Conservation (phyloP, 2,797 vertebrate species). For the Cyprinella venusta region DNA sequence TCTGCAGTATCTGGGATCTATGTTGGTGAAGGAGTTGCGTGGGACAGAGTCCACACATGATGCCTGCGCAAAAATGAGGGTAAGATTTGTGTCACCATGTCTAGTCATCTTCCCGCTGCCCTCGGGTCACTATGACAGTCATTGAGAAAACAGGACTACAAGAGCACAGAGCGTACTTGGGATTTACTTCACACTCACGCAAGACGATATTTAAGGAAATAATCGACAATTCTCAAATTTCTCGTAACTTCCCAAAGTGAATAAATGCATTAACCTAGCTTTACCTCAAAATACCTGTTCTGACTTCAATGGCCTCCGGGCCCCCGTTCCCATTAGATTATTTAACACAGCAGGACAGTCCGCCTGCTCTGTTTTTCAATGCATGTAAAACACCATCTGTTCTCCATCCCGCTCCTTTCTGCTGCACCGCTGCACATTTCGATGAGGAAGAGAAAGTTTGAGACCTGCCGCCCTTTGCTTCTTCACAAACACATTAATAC, state of each 20-base stretch:
- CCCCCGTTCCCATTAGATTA: constrained; percentile 6
- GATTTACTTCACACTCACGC: too few species aligned
- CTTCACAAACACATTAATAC: constrained; percentile 19
- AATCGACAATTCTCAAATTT: not conserved
- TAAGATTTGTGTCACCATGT: constrained; percentile 72
- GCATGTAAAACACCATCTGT: constrained; percentile 54
- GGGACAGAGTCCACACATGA: constrained; percentile 99
- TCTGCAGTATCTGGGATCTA: constrained; percentile 96
- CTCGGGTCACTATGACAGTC: constrained; percentile 25
- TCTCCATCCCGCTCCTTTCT: constrained; percentile 35
- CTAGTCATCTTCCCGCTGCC: not conserved
- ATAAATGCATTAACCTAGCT: not conserved
- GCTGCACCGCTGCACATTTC: not conserved
- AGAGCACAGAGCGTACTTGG: not conserved
- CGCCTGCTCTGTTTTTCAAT: constrained; percentile 35
- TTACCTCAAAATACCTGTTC: constrained; percentile 3
- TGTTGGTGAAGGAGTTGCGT: constrained; percentile 98
- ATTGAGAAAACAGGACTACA: not conserved
- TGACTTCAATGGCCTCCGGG: not conserved
- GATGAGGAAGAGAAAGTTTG: constrained; percentile 5
- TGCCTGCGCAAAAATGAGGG: constrained; percentile 99
- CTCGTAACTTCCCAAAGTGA: not conserved
- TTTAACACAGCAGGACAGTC: constrained; percentile 33
- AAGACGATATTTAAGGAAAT: not conserved
- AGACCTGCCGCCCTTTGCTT: constrained; percentile 3